phyloP scores from a whole-genome alignment of 2,113 vertebrate genomes.

The Psettodes erumei region DNA sequence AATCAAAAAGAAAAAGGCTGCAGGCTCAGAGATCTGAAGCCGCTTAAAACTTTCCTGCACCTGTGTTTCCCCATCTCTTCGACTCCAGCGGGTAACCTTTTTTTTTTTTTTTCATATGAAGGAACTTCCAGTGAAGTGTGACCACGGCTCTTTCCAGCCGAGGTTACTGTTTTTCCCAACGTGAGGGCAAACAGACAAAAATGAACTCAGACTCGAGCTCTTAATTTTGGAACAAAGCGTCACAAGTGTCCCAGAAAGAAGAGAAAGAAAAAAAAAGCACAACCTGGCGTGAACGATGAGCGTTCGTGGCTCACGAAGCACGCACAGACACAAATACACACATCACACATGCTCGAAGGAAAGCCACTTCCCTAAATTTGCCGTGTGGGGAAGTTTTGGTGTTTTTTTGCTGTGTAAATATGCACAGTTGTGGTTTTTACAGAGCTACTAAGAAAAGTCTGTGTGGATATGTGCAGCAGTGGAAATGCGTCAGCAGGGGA shows the following conservation, averaged over 20 bases:
- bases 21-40: conserved; percentile 38
- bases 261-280: too few species aligned
- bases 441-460: conserved; percentile 60
- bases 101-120: conserved; percentile 34
- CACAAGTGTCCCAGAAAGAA: conserved; percentile 52
- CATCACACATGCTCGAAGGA: conserved; percentile 32
- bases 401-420: conserved; percentile 68
- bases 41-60: conserved; percentile 54
- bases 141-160: conserved; percentile 66
- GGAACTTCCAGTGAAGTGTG: conserved; percentile 32
- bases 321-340: conserved; percentile 37
- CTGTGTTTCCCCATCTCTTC: conserved; percentile 48
- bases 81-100: conserved; percentile 46
- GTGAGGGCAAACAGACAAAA: conserved; percentile 33
- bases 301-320: background rate
- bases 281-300: conserved; percentile 33
- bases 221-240: conserved; percentile 57
- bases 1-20: conserved; percentile 2
- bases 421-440: conserved; percentile 68
- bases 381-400: conserved; percentile 61
- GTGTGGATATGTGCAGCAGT: conserved; percentile 30
- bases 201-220: conserved; percentile 21
- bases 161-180: conserved; percentile 36
- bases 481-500: conserved; percentile 65
- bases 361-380: conserved; percentile 60